phyloP scores from a whole-genome alignment of 2,888 invertebrate genomes.

The Erebia aethiops region DNA sequence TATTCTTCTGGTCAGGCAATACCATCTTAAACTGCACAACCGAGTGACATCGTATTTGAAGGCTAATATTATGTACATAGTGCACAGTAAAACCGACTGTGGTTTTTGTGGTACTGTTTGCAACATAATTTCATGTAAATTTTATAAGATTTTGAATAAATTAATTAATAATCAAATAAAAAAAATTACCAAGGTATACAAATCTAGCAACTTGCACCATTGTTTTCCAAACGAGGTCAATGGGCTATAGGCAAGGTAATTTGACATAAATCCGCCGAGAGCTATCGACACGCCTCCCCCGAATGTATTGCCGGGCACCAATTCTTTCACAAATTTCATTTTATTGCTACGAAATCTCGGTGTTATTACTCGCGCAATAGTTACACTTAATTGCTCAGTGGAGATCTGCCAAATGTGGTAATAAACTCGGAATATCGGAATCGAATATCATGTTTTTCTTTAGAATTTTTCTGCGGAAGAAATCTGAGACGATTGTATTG shows the following conservation, averaged over 20 bases:
- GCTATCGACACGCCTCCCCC: conserved; percentile 65
- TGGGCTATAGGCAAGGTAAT: conserved; percentile 69
- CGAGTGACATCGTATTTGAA: no score
- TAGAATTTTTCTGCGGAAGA: background rate
- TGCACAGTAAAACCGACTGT: no score
- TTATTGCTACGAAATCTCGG: conserved; percentile 48
- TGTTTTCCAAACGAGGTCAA: conserved; percentile 61
- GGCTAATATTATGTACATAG: no score
- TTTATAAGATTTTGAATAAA: no score
- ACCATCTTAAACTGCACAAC: no score
- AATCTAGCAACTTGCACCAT: conserved; percentile 42
- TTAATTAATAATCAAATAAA: no score
- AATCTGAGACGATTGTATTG: background rate
- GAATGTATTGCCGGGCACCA: conserved; percentile 61
- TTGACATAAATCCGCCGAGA: conserved; percentile 72
- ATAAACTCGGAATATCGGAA: conserved; percentile 36
- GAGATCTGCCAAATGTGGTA: conserved; percentile 38
- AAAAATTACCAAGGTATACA: background rate
- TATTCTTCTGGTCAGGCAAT: no score
- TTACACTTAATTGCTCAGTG: conserved; percentile 42
- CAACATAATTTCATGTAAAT: no score
- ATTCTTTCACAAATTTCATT: conserved; percentile 60
- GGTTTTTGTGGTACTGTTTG: no score
- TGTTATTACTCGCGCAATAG: conserved; percentile 39
- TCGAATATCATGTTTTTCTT: conserved; percentile 28